Conservation (phyloP, 1,140 invertebrate genomes). For the Philotrypesis tridentata region DNA sequence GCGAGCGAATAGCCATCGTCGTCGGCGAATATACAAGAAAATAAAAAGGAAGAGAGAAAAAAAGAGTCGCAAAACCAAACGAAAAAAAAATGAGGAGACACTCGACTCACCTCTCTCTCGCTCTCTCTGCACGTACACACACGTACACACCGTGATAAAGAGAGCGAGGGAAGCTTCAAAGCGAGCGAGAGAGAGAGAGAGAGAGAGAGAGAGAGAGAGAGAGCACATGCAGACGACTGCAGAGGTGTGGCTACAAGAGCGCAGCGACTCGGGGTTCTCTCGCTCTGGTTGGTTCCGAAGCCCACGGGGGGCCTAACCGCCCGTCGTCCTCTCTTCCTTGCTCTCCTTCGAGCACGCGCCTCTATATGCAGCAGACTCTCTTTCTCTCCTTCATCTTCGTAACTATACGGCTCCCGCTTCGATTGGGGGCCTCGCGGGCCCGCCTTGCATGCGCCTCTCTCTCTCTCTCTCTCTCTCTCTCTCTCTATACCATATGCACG, state of each 20-base stretch:
- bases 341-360: neutral
- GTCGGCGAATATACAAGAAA: slow-evolving; percentile 50
- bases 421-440: slow-evolving; percentile 40
- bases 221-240: slow-evolving; percentile 52
- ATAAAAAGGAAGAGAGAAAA: slow-evolving; percentile 42
- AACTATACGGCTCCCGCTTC: slow-evolving; percentile 30
- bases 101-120: slow-evolving; percentile 18
- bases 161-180: slow-evolving; percentile 30
- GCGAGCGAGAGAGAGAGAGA: slow-evolving; percentile 50
- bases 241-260: slow-evolving; percentile 72
- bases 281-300: slow-evolving; percentile 71
- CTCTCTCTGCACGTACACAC: slow-evolving; percentile 26
- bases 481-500: neutral
- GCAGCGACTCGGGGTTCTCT: slow-evolving; percentile 62
- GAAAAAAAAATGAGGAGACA: slow-evolving; percentile 41
- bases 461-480: neutral
- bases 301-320: slow-evolving; percentile 70
- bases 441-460: slow-evolving; percentile 11
- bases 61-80: slow-evolving; percentile 37
- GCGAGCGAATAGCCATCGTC: slow-evolving; percentile 42
- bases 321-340: slow-evolving; percentile 24
- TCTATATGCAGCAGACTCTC: neutral
- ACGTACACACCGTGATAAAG: slow-evolving; percentile 11
- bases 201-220: slow-evolving; percentile 58
- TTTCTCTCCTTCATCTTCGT: slow-evolving; percentile 20